Evolutionary conservation across 2,797 vertebrate genomes (phyloP).

Genomic region (Sarcoramphus papa): DNA sequence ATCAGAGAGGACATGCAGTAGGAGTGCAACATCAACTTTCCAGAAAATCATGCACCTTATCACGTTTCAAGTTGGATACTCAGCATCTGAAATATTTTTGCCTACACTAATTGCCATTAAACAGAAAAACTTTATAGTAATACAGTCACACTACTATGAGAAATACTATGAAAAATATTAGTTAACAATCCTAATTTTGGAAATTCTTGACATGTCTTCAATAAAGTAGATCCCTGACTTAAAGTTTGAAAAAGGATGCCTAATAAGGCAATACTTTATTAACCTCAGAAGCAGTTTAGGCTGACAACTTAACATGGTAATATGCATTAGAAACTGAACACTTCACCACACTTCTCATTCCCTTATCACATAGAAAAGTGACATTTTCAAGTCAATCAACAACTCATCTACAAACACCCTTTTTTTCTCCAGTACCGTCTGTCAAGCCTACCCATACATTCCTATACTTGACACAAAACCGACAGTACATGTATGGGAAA

Average conservation of each 20-base stretch:
- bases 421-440: background rate
- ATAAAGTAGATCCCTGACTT: background rate
- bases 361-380: conserved; percentile 4
- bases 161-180: background rate
- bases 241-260: background rate
- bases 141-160: background rate
- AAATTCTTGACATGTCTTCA: background rate
- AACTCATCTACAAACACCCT: conserved; percentile 11
- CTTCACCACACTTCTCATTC: conserved; percentile 25
- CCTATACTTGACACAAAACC: conserved; percentile 27
- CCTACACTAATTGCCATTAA: background rate
- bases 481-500: background rate
- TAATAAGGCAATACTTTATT: background rate
- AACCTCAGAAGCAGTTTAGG: background rate
- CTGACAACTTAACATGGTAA: background rate
- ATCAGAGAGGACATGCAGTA: background rate
- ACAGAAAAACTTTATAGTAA: background rate
- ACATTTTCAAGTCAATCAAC: conserved; percentile 49
- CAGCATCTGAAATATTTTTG: background rate
- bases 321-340: background rate
- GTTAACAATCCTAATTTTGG: background rate
- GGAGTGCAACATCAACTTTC: background rate
- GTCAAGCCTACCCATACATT: conserved; percentile 14
- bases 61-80: background rate
- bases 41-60: background rate